These are phyloP conservation scores for Stenolophus ochropezus DNA, from an alignment of 2,888 invertebrate species.

Conservation along the genomic window DNA sequence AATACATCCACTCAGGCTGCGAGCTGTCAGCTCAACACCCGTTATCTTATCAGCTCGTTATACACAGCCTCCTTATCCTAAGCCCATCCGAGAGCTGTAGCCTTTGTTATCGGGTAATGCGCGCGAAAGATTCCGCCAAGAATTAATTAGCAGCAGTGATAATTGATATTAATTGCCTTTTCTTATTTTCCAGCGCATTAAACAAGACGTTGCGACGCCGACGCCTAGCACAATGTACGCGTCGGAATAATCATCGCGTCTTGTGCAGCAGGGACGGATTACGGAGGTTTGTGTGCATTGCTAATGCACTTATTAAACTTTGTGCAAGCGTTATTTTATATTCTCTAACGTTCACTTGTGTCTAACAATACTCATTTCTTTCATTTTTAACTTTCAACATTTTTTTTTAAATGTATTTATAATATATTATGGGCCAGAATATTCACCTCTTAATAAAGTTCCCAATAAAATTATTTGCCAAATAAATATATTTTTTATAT, in stretches of 20 bases:
- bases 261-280: constrained; percentile 38
- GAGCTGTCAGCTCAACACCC: constrained; percentile 56
- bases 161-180: constrained; percentile 70
- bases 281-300: constrained; percentile 4
- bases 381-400: no score
- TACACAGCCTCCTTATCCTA: constrained; percentile 46
- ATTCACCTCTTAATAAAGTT: no score
- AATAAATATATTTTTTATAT: no score
- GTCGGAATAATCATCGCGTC: constrained; percentile 55
- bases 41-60: constrained; percentile 53
- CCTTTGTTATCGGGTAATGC: constrained; percentile 64
- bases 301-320: no score
- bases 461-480: no score
- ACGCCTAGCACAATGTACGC: constrained; percentile 48
- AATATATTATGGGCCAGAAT: no score
- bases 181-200: constrained; percentile 69
- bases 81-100: constrained; percentile 58
- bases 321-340: no score
- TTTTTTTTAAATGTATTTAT: no score
- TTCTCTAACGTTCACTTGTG: no score
- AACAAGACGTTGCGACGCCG: constrained; percentile 61
- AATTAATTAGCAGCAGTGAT: constrained; percentile 69
- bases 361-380: no score
- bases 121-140: constrained; percentile 64
- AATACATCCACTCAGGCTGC: constrained; percentile 32